These are phyloP conservation scores for Eurytemora carolleeae DNA, from an alignment of 1,140 invertebrate species.

Conservation along the genomic window DNA sequence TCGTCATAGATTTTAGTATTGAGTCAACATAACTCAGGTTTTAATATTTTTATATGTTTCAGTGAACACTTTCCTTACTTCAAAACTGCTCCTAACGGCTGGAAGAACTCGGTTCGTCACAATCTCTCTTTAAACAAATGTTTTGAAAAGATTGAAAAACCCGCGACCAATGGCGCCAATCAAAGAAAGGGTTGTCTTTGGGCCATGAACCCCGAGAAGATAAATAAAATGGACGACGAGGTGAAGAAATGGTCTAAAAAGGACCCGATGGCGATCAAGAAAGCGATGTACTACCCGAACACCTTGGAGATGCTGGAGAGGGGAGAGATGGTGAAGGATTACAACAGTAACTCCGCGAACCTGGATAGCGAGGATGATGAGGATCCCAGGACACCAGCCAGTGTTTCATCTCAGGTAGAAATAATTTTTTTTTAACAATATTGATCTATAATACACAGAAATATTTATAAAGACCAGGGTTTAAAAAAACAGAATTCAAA, in stretches of 20 bases:
- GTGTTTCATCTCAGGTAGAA: constrained; percentile 8
- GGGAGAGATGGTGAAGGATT: constrained; percentile 15
- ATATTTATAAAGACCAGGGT: too few relatives aligned
- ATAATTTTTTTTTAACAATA: too few relatives aligned
- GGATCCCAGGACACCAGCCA: constrained; percentile 7
- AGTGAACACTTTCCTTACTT: constrained; percentile 95
- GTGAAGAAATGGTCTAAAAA: constrained; percentile 88
- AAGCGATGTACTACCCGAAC: constrained; percentile 42
- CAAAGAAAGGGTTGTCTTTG: constrained; percentile 56
- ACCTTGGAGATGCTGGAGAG: constrained; percentile 12
- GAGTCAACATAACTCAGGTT: too few relatives aligned
- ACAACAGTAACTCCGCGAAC: constrained; percentile 1
- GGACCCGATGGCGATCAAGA: constrained; percentile 60
- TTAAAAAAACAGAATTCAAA: too few relatives aligned
- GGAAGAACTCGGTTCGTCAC: constrained; percentile 93
- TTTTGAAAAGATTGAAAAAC: constrained; percentile 91
- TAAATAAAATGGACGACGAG: constrained; percentile 90
- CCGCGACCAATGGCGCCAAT: constrained; percentile 27
- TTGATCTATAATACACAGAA: too few relatives aligned
- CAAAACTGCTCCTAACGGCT: constrained; percentile 85
- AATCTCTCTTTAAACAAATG: constrained; percentile 91
- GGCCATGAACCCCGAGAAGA: constrained; percentile 85
- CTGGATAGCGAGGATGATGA: constrained; percentile 12
- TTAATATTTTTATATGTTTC: constrained; percentile 28
- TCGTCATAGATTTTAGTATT: too few relatives aligned